These are phyloP conservation scores for Heptranchias perlo DNA, from an alignment of 2,113 vertebrate species.

Conservation along the genomic window DNA sequence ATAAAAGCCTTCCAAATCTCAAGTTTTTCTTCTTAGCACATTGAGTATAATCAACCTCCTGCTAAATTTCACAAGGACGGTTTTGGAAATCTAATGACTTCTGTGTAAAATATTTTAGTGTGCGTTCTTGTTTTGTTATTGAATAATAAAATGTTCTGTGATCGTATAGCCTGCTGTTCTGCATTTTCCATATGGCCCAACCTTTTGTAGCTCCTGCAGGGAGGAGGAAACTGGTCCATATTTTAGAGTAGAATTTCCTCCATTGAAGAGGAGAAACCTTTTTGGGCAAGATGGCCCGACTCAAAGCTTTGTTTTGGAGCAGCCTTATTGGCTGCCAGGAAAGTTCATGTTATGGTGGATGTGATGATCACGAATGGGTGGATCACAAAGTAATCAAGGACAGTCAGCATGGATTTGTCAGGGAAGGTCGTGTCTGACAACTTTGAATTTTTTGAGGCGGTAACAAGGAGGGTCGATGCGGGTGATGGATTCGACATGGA, in stretches of 20 bases:
- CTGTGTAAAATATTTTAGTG: slow-evolving; percentile 23
- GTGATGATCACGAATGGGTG: no score
- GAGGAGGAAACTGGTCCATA: neutral
- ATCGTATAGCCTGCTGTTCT: slow-evolving; percentile 9
- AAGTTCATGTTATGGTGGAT: neutral
- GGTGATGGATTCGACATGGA: no score
- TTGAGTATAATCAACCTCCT: neutral
- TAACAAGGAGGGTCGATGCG: no score
- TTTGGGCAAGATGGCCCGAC: neutral
- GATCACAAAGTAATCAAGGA: no score
- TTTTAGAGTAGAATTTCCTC: neutral
- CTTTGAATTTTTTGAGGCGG: no score
- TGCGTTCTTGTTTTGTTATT: slow-evolving; percentile 18
- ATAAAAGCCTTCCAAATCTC: neutral
- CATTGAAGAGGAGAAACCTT: neutral
- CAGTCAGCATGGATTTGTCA: no score
- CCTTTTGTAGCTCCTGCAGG: neutral
- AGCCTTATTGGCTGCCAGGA: neutral
- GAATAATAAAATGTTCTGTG: slow-evolving; percentile 18
- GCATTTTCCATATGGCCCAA: neutral
- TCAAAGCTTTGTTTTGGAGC: neutral
- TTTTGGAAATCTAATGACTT: neutral
- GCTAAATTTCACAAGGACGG: neutral
- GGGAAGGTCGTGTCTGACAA: no score
- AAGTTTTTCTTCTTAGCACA: neutral